A percentile compares a stretch with the other conserved stretches of the same genome.
Evolutionary conservation across 2,888 invertebrate species (phyloP).

Genomic region (Plebejus anna): DNA sequence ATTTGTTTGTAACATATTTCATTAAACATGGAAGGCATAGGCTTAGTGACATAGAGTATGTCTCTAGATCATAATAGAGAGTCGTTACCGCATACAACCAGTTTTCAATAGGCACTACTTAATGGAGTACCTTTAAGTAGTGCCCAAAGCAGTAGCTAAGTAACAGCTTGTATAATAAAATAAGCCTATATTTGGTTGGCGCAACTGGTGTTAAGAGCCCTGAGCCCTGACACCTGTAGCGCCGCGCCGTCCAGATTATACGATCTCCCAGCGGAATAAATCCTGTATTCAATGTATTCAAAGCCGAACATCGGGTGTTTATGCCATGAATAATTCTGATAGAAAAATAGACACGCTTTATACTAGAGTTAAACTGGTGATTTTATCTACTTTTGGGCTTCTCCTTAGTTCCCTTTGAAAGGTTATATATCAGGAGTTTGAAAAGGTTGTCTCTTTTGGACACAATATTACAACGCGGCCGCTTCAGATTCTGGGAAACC

Average conservation of each 20-base stretch:
- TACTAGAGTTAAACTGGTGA: neutral
- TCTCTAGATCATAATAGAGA: neutral
- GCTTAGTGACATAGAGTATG: too few relatives aligned
- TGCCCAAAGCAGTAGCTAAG: neutral
- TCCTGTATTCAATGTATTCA: constrained; percentile 7
- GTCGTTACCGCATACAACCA: neutral
- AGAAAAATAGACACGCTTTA: neutral
- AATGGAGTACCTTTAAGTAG: neutral
- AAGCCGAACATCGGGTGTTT: neutral
- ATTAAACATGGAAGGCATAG: too few relatives aligned
- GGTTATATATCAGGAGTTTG: too few relatives aligned
- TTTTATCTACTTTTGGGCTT: neutral
- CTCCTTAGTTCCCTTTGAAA: too few relatives aligned
- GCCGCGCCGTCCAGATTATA: constrained; percentile 2
- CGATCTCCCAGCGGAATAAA: constrained; percentile 5
- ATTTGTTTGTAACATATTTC: too few relatives aligned
- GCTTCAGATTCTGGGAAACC: too few relatives aligned
- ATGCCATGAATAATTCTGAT: constrained; percentile 5
- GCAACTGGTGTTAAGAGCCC: constrained; percentile 13
- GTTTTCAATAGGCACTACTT: neutral
- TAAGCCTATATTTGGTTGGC: neutral
- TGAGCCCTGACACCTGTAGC: constrained; percentile 14
- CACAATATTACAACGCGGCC: too few relatives aligned
- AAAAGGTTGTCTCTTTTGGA: too few relatives aligned
- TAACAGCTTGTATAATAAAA: neutral